These are phyloP conservation scores for Mythimna pallens DNA, from an alignment of 2,888 invertebrate species.

Conservation along the genomic window DNA sequence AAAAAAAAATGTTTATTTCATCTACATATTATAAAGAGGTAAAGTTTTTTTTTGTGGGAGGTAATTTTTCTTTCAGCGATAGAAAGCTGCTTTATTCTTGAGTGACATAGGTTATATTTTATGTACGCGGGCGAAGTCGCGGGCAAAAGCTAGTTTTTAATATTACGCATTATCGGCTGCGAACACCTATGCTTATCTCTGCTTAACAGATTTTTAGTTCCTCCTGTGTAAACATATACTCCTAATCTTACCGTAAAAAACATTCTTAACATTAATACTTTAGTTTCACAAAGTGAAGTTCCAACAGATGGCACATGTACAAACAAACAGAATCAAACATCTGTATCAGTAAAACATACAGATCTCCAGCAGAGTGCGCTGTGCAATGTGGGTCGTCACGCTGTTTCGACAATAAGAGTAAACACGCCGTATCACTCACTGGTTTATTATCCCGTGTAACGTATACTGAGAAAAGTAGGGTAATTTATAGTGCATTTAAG, in stretches of 20 bases:
- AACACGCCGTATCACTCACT: conserved; percentile 44
- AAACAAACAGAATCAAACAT: conserved; percentile 44
- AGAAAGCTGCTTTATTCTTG: too few relatives aligned
- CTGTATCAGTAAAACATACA: conserved; percentile 35
- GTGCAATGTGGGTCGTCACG: conserved; percentile 51
- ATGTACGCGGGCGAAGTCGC: too few relatives aligned
- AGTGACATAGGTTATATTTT: too few relatives aligned
- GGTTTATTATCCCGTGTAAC: conserved; percentile 24
- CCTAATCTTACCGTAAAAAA: conserved; percentile 1
- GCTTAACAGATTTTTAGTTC: not conserved
- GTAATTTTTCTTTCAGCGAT: too few relatives aligned
- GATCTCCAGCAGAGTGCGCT: conserved; percentile 24
- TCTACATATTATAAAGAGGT: not conserved
- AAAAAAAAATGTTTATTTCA: not conserved
- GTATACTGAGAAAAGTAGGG: conserved; percentile 17
- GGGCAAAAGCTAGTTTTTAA: too few relatives aligned
- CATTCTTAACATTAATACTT: conserved; percentile 3
- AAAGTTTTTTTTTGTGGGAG: too few relatives aligned
- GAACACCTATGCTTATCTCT: not conserved
- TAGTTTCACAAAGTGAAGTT: conserved; percentile 29
- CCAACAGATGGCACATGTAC: conserved; percentile 26
- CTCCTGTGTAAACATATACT: not conserved
- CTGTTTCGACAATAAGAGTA: conserved; percentile 48
- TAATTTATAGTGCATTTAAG: not conserved
- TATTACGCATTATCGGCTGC: not conserved